Percentiles rank a stretch among this genome's conserved stretches.
Conservation (phyloP, 1,140 invertebrate species). For the Wasmannia auropunctata region DNA sequence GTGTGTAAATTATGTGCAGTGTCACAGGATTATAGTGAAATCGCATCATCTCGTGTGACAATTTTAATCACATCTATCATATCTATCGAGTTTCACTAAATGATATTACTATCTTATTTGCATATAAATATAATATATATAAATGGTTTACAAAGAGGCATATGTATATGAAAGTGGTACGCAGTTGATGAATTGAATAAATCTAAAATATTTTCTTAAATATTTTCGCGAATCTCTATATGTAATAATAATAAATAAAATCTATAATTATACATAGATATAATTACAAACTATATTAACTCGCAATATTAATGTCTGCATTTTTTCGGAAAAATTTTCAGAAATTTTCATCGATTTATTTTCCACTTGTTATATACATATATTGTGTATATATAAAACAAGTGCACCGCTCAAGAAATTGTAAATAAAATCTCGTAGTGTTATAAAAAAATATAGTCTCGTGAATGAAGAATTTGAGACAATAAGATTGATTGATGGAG, state of each 20-base stretch:
- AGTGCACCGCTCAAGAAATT: no score
- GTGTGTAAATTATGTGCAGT: not conserved
- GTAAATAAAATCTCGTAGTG: no score
- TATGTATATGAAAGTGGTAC: not conserved
- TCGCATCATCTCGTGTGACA: not conserved
- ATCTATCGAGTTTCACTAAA: not conserved
- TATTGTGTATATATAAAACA: no score
- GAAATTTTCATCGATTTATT: no score
- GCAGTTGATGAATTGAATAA: not conserved
- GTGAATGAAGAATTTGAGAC: no score
- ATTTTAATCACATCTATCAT: conserved; percentile 7
- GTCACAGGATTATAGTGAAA: not conserved
- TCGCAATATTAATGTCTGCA: not conserved
- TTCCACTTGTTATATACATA: no score
- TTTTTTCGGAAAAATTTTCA: not conserved
- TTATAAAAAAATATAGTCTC: no score
- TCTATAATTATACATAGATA: not conserved
- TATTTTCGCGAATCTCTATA: not conserved
- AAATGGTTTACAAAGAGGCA: not conserved
- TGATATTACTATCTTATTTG: not conserved
- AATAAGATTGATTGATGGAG: no score
- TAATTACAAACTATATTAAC: not conserved
- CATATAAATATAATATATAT: not conserved
- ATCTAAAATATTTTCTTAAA: not conserved
- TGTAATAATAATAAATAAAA: not conserved